Percentiles rank a stretch among this genome's conserved stretches.
Evolutionary conservation across 1,140 invertebrate species (phyloP).

Genomic region (Augochlora pura): DNA sequence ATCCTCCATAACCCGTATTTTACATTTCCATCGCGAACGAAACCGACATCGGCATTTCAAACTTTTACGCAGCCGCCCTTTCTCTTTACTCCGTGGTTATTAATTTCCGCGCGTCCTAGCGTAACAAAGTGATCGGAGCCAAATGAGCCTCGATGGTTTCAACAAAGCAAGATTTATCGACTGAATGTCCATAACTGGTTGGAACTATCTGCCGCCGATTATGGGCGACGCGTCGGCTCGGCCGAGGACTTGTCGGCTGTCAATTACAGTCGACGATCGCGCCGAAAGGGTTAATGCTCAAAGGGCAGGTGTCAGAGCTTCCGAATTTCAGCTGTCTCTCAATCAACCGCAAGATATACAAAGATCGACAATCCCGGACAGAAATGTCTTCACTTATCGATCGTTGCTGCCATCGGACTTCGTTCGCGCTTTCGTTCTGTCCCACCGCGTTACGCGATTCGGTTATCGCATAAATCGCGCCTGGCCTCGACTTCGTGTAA

Average conservation of each 20-base stretch:
- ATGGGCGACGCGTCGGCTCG: slow-evolving; percentile 10
- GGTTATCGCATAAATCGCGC: slow-evolving; percentile 13
- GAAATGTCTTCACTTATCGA: not conserved
- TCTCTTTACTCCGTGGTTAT: too few species aligned
- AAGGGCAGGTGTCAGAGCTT: slow-evolving; percentile 14
- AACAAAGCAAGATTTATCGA: not conserved
- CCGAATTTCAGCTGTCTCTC: not conserved
- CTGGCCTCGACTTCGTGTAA: slow-evolving; percentile 15
- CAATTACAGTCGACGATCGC: slow-evolving; percentile 23
- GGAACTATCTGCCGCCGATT: slow-evolving; percentile 14
- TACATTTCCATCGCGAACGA: too few species aligned
- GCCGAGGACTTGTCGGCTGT: slow-evolving; percentile 18
- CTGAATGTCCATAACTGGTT: not conserved
- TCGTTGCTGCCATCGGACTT: not conserved
- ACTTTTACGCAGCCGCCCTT: too few species aligned
- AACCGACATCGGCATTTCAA: too few species aligned
- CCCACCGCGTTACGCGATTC: not conserved
- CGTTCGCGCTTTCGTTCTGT: not conserved
- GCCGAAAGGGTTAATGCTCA: slow-evolving; percentile 16
- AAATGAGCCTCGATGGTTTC: not conserved
- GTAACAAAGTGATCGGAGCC: not conserved
- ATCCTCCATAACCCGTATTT: too few species aligned
- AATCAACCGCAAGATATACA: not conserved
- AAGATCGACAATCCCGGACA: not conserved
- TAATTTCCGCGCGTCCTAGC: not conserved